Base-by-base conservation (phyloP, 1,140 invertebrate species). In the Camponotus floridanus region DNA sequence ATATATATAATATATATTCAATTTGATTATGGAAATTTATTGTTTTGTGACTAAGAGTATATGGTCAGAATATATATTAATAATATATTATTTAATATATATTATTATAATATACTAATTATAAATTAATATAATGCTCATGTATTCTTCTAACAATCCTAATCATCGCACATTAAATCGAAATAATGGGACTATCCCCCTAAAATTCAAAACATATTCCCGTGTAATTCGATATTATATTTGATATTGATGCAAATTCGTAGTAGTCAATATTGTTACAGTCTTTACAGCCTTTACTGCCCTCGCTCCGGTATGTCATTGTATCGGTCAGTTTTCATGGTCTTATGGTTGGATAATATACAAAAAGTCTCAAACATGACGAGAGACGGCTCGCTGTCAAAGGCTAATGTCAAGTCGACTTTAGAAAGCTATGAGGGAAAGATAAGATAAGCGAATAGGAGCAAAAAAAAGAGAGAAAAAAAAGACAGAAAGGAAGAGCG, bases 171-270 rank as follows among this genome's bases (percentile, higher is more conserved):
- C 26, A 7, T 33, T 59, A 45, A 42, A 59, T 71, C 26, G 26
- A 42, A 1, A 45, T 26, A 70, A 57, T 2, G 8, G 1, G 3
- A 5, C 8, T 57, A 42, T 31, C 26, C 55, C 15, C 36, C 13
- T 7, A 48, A 65, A 67, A 5, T 51, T 42, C 15, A 2, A 70
- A 3, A 42, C n/a, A 21, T 39, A n/a, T 70, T 21, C 33, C 36
- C 31, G 70, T 36, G 48, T 73, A 55, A 73, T 80, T 57, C 8
- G 18, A 59, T 15, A 39, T n/a, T 36, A 8, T 55, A 36, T 48
- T 42, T 80, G 26, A 80, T 80, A 33, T 42, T 80, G n/a, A 80
- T 80, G 45, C 48, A 76, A 76, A 64, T 76, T 76, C 59, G 15
- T 18, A 26, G 15, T 33, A 55, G 48, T 39, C 21, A 67, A 68